phyloP scores from a whole-genome alignment of 1,140 invertebrate genomes.

The Drosophila kepulauana region DNA sequence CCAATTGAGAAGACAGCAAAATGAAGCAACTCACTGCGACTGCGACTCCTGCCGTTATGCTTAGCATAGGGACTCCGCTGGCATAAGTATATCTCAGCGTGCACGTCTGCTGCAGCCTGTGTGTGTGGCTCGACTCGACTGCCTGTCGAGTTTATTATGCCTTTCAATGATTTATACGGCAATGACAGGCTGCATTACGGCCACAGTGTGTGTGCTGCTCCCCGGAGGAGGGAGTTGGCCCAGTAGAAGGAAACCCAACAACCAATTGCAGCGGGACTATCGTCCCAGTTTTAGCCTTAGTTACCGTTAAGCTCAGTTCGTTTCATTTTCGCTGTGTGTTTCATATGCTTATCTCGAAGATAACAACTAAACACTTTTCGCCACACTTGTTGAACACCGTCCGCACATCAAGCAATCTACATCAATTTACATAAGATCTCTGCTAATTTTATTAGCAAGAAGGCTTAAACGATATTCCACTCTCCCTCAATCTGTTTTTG shows the following conservation, averaged over 20 bases:
- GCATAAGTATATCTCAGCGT: slow-evolving; percentile 5
- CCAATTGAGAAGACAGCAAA: slow-evolving; percentile 33
- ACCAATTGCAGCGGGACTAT: slow-evolving; percentile 25
- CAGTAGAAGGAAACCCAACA: not conserved
- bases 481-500: not conserved
- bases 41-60: not conserved
- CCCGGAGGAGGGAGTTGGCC: not conserved
- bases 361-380: slow-evolving; percentile 34
- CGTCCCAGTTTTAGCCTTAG: slow-evolving; percentile 31
- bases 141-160: slow-evolving; percentile 67
- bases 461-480: slow-evolving; percentile 4
- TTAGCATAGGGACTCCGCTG: not conserved
- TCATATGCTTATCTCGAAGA: slow-evolving; percentile 24
- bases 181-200: slow-evolving; percentile 47
- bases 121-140: slow-evolving; percentile 10
- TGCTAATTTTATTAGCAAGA: slow-evolving; percentile 24
- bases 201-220: slow-evolving; percentile 15
- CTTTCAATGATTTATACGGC: slow-evolving; percentile 59
- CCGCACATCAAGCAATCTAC: no score
- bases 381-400: slow-evolving; percentile 36
- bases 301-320: slow-evolving; percentile 22
- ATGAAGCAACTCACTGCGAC: not conserved
- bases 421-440: not conserved
- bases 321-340: slow-evolving; percentile 6
- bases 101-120: slow-evolving; percentile 36